Base-by-base conservation (phyloP, 2,888 invertebrate species). In the Strigamia crassipes region DNA sequence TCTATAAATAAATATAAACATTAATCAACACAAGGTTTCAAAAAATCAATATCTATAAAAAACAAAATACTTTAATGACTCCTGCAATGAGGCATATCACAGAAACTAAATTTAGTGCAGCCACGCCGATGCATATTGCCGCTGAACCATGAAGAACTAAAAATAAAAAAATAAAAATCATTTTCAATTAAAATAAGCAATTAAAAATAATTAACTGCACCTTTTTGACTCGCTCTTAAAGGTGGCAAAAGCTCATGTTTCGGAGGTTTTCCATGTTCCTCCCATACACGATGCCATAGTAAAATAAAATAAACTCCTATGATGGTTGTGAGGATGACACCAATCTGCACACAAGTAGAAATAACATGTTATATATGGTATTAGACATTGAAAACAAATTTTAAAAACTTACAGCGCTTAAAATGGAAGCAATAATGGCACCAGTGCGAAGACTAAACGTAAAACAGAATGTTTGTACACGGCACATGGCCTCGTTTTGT, bases 381-480 rank as follows among this genome's bases (percentile, higher is more conserved):
- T 46, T 46, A 5, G 15, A n/a, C 46, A 46, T 46, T 46, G 4
- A n/a, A n/a, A n/a, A 5, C 3, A 8, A 56, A 2, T n/a, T 2
- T 9, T 5, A n/a, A 18, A 12, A 46, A 73, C 73, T 73, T 73
- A 73, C 73, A 15, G 4, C 31, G 8, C 73, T 73, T 12, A 73
- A 1, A 31, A 73, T 31, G 2, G 73, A 73, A 6, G 27, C 73
- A 31, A 73, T n/a, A 31, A 73, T 31, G 15, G 73, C 73, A 27
- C 73, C 73, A 15, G 73, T 73, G 27, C 73, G 73, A 15, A 73
- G 73, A 31, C 27, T 31, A 27, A 73, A 73, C 12, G 73, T 31
- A 73, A 73, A 73, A 73, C 73, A 73, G 31, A 73, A 73, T 31
- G 31, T 73, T 73, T 73, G 73, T 73, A 15, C 12, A n/a, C 73